Base-by-base conservation (phyloP, 2,888 invertebrate genomes). In the Fragum sueziense region DNA sequence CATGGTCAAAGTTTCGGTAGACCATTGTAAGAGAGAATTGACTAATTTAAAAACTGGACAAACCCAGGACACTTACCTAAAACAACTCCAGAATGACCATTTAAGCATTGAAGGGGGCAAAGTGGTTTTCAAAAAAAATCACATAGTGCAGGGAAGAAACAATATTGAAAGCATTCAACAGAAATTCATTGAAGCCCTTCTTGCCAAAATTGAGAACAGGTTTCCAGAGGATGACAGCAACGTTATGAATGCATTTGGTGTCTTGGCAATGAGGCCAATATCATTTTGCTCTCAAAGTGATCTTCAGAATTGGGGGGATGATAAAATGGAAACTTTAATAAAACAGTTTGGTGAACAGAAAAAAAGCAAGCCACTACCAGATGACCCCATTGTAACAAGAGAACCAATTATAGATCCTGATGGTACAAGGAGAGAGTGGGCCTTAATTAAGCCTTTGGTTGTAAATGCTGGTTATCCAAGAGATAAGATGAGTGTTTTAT, bases 201-300 rank as follows among this genome's bases (percentile, higher is more conserved):
- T 78, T 14, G 51, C 54, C 4, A 79, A 70, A n/a, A 22, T 74
- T 17, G 51, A 70, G 17, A 59, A 62, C 20, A 70, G 70, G 27
- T 79, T 79, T 33, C 74, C 70, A 14, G 74, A 68, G 2, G 31
- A 62, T 65, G 74, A 74, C 41, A 74, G 70, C 29, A 79, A 74
- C 54, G 29, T 74, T 14, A 62, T 74, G 1, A 70, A 70, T 74
- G 74, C 65, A 7, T 78, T 70, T 74, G 62, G 37, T 31, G 41
- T 37, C 3, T n/a, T 78, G 27, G 70, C 34, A 22, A 69, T 54
- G 62, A 79, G 74, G 59, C 70, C 74, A 33, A n/a, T 79, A 3
- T 47, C 70, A 27, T 74, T 74, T 31, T 41, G 37, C 6, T 65
- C 70, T 17, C 4, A 52, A 0, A 54, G n/a, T n/a, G 74, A 70